phyloP scores from a whole-genome alignment of 30 jellyfish, hydroid and myxozoan genomes.

The Aurelia sp. region DNA sequence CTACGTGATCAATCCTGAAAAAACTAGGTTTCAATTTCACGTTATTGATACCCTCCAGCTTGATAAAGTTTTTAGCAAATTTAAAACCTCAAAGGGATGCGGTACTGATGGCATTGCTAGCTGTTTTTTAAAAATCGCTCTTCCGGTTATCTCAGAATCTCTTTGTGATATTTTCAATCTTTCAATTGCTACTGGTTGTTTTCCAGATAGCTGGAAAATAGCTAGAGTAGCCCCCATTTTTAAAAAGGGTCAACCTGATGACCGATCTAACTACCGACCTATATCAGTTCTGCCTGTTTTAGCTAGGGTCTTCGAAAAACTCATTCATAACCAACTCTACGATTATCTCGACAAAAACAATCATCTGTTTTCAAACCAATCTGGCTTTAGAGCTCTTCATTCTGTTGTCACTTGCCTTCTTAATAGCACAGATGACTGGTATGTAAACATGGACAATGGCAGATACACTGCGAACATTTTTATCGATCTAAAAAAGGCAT shows the following conservation, averaged over 20 bases:
- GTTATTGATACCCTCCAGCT: neutral
- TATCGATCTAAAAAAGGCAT: too few species aligned
- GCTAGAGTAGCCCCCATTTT: too few species aligned
- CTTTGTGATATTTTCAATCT: neutral
- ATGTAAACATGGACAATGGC: too few species aligned
- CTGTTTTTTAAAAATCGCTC: neutral
- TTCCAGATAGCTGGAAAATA: too few species aligned
- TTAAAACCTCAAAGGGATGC: conserved; percentile 21
- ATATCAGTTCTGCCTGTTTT: too few species aligned
- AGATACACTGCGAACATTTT: too few species aligned
- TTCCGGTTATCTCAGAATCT: too few species aligned
- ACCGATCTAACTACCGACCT: too few species aligned
- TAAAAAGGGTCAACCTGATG: too few species aligned
- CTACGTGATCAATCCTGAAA: neutral
- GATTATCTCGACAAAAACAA: neutral
- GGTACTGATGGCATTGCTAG: conserved; percentile 7
- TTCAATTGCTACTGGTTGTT: neutral
- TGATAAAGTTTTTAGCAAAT: conserved; percentile 7
- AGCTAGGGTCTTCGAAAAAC: too few species aligned
- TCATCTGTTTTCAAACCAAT: too few species aligned
- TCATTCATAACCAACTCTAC: conserved; percentile 2
- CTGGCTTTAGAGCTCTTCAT: conserved; percentile 1
- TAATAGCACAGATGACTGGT: too few species aligned
- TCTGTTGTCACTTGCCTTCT: conserved; percentile 16
- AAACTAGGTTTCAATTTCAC: neutral